These are phyloP conservation scores for Acridotheres tristis DNA, from an alignment of 2,797 vertebrate species.

Conservation along the genomic window DNA sequence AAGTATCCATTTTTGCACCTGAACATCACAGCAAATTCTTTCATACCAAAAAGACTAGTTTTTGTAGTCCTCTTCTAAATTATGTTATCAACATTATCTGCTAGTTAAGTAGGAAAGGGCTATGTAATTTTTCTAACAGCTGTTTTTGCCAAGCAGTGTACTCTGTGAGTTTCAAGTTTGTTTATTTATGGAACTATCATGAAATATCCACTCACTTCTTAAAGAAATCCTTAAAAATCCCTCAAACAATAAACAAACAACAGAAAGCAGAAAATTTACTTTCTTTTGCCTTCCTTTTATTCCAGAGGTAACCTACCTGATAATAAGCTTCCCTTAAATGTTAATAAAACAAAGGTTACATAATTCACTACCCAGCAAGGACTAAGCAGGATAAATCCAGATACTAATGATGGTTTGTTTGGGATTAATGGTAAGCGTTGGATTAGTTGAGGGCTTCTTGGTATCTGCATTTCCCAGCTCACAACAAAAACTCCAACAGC, in stretches of 20 bases:
- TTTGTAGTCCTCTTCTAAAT: not conserved
- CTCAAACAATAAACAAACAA: not conserved
- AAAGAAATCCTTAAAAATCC: not conserved
- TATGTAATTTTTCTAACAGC: not conserved
- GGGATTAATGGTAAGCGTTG: constrained; percentile 72
- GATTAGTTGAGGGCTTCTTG: constrained; percentile 64
- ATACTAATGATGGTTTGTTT: constrained; percentile 72
- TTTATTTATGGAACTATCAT: not conserved
- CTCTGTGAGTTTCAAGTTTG: not conserved
- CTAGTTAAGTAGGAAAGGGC: not conserved
- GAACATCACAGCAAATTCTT: not conserved
- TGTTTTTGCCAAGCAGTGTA: not conserved
- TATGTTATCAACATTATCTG: not conserved
- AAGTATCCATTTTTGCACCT: not conserved
- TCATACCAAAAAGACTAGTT: not conserved
- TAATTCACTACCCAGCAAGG: constrained; percentile 41
- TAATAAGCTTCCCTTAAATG: constrained; percentile 45
- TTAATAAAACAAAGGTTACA: constrained; percentile 63
- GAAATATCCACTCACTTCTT: not conserved
- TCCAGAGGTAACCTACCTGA: not conserved
- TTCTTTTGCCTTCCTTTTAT: not conserved
- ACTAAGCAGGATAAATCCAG: constrained; percentile 71
- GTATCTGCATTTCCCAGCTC: constrained; percentile 17
- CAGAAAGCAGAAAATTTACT: not conserved
- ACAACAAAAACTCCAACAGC: not conserved